Evolutionary conservation across 1,140 invertebrate genomes (phyloP), one percentile per base, ranked within the genome.

Genomic region (Drosophila santomea): DNA sequence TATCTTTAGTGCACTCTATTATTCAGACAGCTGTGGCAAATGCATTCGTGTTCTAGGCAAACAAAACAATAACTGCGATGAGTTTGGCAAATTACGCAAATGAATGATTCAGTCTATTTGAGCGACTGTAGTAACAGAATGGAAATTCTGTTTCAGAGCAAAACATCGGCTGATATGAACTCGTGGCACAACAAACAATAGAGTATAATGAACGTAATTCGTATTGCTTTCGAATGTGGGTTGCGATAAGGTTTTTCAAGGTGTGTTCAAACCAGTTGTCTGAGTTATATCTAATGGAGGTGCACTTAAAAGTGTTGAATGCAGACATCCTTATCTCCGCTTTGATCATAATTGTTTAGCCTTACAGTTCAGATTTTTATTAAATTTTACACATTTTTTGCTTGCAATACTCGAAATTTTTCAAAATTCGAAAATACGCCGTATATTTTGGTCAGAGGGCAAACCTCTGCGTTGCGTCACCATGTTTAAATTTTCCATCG

Each of bases 341-440:
- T 41, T 23, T 12, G 36, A 25, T 55, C 36, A 15, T 2, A 15
- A 11, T 51, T 44, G 20, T n/a, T 20, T 1, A 39, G 35, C 12
- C 28, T n/a, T 47, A 48, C 3, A 11, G n/a, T 23, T 74, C 57
- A 52, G 23, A 47, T 38, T 25, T 23, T 1, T 20, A 12, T 14
- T 4, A 39, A 25, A n/a, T 28, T 38, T 47, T n/a, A 3, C 7
- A 14, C 12, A 10, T 32, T 20, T 28, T 10, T 41, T 0, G 11
- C 45, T 52, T 25, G 1, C 32, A 8, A 5, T n/a, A 15, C 3
- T 20, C 6, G n/a, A 41, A 44, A 43, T 62, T 73, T 2, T 67
- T 50, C 66, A 77, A 81, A 81, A 81, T 77, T 77, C 39, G 20
- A 17, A 41, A 23, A 14, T 47, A 56, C 17, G 14, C 47, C 10